Conservation (phyloP, 2,113 vertebrate genomes). For the Calidris pygmaea region DNA sequence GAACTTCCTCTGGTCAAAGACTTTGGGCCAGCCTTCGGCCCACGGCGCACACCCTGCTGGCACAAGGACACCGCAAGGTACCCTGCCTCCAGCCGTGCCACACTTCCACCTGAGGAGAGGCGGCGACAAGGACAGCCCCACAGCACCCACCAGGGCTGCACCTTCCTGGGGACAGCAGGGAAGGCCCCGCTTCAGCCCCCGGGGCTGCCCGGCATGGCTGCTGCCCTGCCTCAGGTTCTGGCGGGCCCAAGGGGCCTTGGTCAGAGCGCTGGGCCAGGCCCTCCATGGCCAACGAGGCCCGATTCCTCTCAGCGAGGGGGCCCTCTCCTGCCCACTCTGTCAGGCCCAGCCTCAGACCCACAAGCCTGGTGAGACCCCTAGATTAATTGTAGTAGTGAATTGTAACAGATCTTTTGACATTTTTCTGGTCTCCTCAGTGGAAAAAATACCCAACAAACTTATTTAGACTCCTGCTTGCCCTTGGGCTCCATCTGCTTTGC, state of each 20-base stretch:
- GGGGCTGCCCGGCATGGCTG: accelerated
- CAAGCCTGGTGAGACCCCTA: neutral
- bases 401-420: neutral
- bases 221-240: neutral
- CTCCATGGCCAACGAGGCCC: accelerated
- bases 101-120: neutral
- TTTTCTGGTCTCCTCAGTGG: neutral
- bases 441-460: neutral
- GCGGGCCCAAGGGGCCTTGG: accelerated
- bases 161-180: neutral
- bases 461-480: neutral
- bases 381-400: neutral
- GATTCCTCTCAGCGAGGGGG: accelerated
- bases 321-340: accelerated
- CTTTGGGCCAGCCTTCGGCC: neutral
- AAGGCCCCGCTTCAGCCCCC: neutral
- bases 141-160: accelerated
- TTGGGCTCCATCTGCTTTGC: neutral
- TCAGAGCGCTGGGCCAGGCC: accelerated
- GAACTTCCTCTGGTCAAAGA: neutral
- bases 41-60: accelerated
- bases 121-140: accelerated
- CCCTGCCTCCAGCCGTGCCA: neutral
- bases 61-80: neutral
- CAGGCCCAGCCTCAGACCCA: accelerated